These are phyloP conservation scores for Dasypolia templi DNA, from an alignment of 2,888 invertebrate genomes.

Conservation along the genomic window DNA sequence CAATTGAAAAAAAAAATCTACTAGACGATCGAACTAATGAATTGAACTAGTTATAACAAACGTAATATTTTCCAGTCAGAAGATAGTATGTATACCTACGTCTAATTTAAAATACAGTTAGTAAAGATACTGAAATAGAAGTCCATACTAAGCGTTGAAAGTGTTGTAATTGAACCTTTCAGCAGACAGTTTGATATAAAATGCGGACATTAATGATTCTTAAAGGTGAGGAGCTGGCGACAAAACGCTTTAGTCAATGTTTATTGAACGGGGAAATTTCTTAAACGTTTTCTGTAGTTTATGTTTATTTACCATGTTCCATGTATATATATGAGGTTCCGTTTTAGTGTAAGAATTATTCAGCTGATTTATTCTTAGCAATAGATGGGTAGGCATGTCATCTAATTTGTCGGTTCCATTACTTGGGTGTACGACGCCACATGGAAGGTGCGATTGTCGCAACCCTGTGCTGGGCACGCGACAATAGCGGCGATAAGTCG, in stretches of 20 bases:
- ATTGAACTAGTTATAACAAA: no score
- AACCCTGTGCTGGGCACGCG: no score
- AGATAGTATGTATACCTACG: not conserved
- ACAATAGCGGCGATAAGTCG: no score
- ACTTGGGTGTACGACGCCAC: no score
- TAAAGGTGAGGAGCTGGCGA: constrained; percentile 35
- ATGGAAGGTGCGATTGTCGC: no score
- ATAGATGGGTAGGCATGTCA: no score
- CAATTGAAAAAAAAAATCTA: no score
- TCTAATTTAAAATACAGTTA: constrained; percentile 13
- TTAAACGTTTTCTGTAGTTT: constrained; percentile 38
- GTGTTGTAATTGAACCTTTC: constrained; percentile 54
- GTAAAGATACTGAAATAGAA: constrained; percentile 2
- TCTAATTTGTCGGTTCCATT: no score
- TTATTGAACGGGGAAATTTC: constrained; percentile 49
- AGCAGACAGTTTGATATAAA: constrained; percentile 46
- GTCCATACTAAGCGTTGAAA: constrained; percentile 31
- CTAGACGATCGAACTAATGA: no score
- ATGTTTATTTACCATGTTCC: constrained; percentile 32
- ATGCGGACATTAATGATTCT: constrained; percentile 48
- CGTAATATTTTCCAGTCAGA: not conserved
- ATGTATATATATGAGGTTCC: constrained; percentile 20
- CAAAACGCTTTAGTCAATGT: constrained; percentile 41
- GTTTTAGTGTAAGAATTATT: constrained; percentile 20
- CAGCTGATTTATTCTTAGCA: no score